Base-by-base conservation (phyloP, 2,888 invertebrate species). In the Tromatobia lineatoria region DNA sequence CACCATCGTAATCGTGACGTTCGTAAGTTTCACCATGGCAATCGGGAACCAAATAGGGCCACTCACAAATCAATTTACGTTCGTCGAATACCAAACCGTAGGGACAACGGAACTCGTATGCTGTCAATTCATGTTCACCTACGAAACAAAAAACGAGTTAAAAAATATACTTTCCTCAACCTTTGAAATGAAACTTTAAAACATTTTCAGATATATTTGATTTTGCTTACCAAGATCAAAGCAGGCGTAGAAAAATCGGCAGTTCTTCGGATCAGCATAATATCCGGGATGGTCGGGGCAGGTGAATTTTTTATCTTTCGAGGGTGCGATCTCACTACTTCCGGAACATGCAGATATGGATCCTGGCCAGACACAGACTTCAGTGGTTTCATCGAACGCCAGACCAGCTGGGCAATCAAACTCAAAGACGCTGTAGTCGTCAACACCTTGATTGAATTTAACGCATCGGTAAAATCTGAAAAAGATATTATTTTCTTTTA, bases 221-320 rank as follows among this genome's bases (percentile, higher is more conserved):
- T 64, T 1, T 11, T 38, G 94, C 89, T 95, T 95, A 89, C 96
- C 96, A 91, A 96, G 96, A 92, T 97, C 96, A 80, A 96, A 94
- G 90, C 97, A 97, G 29, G 97, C 97, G 93, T 97, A 97, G 95
- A 97, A 97, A 97, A 97, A 97, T 80, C 97, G 95, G 87, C 97
- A 97, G 94, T 97, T 97, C 92, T 96, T 96, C 0, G 97, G 97
- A 92, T 97, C 97, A 0, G 96, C 96, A 91, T 96, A 97, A 92
- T 97, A 97, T 82, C 97, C 97, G 93, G 95, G 95, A 87, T 95
- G 95, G 66, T 94, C 94, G 0, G 96, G 96, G 90, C 97, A 97
- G 45, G 95, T 93, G 93, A 97, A 97, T 88, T 96, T 95, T 0
- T 95, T 94, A 75, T 94, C 93, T 0, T 97, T 96, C 0, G 97